These are phyloP conservation scores for Andrena haemorrhoa DNA, from an alignment of 2,888 invertebrate genomes.

Conservation along the genomic window DNA sequence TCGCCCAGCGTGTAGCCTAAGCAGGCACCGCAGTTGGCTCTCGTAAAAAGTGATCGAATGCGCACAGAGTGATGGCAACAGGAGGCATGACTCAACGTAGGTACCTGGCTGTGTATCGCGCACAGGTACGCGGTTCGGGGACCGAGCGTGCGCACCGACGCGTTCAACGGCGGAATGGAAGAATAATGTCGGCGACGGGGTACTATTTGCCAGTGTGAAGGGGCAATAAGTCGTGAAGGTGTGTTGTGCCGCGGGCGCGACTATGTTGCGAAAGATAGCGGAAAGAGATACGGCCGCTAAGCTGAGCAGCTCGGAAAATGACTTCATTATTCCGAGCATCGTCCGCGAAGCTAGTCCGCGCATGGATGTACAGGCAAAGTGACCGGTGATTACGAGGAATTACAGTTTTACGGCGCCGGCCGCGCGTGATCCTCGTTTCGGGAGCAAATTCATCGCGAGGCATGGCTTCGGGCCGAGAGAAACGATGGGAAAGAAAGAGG, in stretches of 20 bases:
- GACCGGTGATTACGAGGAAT: constrained; percentile 1
- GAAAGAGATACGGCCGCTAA: constrained; percentile 30
- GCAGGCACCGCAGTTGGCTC: neutral
- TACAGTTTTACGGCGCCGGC: neutral
- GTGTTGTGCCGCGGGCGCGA: constrained; percentile 32
- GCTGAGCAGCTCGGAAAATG: constrained; percentile 43
- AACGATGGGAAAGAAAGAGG: neutral
- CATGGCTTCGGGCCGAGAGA: neutral
- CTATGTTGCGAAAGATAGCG: constrained; percentile 52
- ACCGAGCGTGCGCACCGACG: constrained; percentile 46
- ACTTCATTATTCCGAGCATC: constrained; percentile 28
- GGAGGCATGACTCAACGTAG: constrained; percentile 13
- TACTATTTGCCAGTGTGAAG: constrained; percentile 37
- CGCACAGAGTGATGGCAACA: neutral
- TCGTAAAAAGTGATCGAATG: neutral
- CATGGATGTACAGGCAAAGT: neutral
- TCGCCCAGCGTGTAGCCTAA: neutral
- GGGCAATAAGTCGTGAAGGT: constrained; percentile 54
- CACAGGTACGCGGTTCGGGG: constrained; percentile 16
- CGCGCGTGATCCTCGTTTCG: neutral
- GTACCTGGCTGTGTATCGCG: neutral
- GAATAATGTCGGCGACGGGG: constrained; percentile 61
- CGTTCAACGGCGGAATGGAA: constrained; percentile 56
- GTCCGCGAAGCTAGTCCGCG: constrained; percentile 36
- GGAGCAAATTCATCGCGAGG: neutral